These are phyloP conservation scores for Polydrusus pterygomalis DNA, from an alignment of 2,888 invertebrate species.

Conservation along the genomic window DNA sequence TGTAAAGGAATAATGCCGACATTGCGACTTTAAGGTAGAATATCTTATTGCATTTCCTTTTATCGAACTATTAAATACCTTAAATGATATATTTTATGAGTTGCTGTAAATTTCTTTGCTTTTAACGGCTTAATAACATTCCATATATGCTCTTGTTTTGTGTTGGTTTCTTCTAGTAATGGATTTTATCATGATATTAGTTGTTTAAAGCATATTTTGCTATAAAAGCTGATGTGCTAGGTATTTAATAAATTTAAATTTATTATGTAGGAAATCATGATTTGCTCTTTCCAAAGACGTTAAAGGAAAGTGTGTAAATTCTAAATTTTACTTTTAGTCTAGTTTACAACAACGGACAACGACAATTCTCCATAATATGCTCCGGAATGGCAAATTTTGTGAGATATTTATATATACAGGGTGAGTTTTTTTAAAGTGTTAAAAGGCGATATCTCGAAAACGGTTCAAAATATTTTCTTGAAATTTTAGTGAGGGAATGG, in stretches of 20 bases:
- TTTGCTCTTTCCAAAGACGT: neutral
- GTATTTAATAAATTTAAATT: slow-evolving; percentile 4
- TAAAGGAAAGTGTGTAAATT: slow-evolving; percentile 24
- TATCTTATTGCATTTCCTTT: neutral
- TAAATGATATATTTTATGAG: neutral
- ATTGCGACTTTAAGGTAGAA: too few relatives aligned
- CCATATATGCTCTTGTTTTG: slow-evolving; percentile 1
- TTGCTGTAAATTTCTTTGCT: slow-evolving; percentile 1
- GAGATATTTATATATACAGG: too few relatives aligned
- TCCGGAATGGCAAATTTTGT: too few relatives aligned
- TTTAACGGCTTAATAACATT: neutral
- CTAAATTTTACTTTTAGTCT: slow-evolving; percentile 17
- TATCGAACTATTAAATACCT: neutral
- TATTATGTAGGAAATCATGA: slow-evolving; percentile 12
- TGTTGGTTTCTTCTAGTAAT: neutral
- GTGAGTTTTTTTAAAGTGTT: too few relatives aligned
- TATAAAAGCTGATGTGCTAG: neutral
- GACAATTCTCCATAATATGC: too few relatives aligned
- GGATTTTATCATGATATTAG: neutral
- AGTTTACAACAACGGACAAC: neutral
- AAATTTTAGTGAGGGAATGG: too few relatives aligned
- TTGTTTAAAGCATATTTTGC: slow-evolving; percentile 7
- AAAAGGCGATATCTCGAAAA: too few relatives aligned
- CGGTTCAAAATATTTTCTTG: too few relatives aligned
- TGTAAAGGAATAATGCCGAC: too few relatives aligned